A percentile compares a stretch with the other conserved stretches of the same genome.
phyloP scores from a whole-genome alignment of 2,888 invertebrate genomes.

The Amorpha juglandis region DNA sequence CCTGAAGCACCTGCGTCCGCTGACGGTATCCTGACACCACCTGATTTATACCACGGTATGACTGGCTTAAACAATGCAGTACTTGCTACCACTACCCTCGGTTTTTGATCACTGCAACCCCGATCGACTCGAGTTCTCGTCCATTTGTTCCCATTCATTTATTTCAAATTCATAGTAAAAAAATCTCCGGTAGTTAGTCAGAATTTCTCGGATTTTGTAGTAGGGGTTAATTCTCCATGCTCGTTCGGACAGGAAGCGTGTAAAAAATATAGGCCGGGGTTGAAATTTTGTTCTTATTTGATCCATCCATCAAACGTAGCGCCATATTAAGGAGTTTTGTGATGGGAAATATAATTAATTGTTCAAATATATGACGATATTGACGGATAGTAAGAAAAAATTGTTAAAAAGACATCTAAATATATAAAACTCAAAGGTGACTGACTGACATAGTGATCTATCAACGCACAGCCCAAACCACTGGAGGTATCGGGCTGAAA shows the following conservation, averaged over 20 bases:
- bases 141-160: conserved; percentile 16
- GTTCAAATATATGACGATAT: background rate
- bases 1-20: conserved; percentile 72
- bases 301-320: conserved; percentile 57
- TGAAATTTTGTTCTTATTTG: conserved; percentile 53
- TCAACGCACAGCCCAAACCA: too few species aligned
- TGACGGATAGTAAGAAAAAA: too few species aligned
- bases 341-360: conserved; percentile 17
- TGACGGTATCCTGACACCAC: conserved; percentile 58
- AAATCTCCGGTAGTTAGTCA: conserved; percentile 17
- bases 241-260: conserved; percentile 51
- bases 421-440: too few species aligned
- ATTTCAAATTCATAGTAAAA: conserved; percentile 7
- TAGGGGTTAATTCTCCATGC: conserved; percentile 30
- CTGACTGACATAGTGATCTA: too few species aligned
- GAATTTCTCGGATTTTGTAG: conserved; percentile 15
- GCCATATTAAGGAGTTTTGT: conserved; percentile 22
- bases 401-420: too few species aligned
- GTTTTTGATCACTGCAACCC: conserved; percentile 28
- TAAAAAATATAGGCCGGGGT: conserved; percentile 56
- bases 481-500: too few species aligned
- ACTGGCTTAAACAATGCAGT: conserved; percentile 65
- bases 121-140: conserved; percentile 12
- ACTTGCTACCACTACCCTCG: conserved; percentile 37
- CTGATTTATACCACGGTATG: conserved; percentile 71